Percentiles rank a stretch among this genome's conserved stretches.
phyloP scores from a whole-genome alignment of 2,888 invertebrate species.

The Platycheirus albimanus region DNA sequence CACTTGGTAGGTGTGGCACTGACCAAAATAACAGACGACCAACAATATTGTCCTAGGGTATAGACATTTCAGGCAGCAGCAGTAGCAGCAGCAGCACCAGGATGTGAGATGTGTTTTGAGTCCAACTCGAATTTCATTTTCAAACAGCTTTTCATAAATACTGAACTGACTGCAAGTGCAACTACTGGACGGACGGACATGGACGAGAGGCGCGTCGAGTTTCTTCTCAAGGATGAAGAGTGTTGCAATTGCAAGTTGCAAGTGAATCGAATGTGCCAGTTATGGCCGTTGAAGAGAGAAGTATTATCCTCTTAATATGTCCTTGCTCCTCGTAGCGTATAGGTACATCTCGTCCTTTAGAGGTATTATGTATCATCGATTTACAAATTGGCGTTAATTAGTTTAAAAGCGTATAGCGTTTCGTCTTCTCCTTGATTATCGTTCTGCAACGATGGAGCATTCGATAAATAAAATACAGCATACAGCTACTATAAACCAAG shows the following conservation, averaged over 20 bases:
- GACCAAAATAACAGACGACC: slow-evolving; percentile 71
- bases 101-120: slow-evolving; percentile 30
- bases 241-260: not conserved
- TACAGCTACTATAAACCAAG: no score
- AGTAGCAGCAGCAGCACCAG: no score
- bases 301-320: slow-evolving; percentile 46
- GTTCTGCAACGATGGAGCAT: not conserved
- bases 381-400: slow-evolving; percentile 74
- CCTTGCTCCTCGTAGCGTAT: no score
- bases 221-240: not conserved
- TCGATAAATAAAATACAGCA: not conserved
- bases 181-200: no score
- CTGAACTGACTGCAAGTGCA: no score
- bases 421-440: not conserved
- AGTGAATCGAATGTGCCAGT: slow-evolving; percentile 21
- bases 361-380: slow-evolving; percentile 72
- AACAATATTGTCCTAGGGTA: slow-evolving; percentile 52
- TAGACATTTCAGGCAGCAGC: slow-evolving; percentile 24
- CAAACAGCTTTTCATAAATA: not conserved
- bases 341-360: no score
- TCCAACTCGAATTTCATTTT: slow-evolving; percentile 52
- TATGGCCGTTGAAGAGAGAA: slow-evolving; percentile 41
- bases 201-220: not conserved
- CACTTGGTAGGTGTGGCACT: slow-evolving; percentile 60
- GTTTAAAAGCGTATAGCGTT: slow-evolving; percentile 60